Percentiles rank a stretch among this genome's conserved stretches.
Evolutionary conservation across 2,888 invertebrate species (phyloP).

Genomic region (Ophioninae sp.): DNA sequence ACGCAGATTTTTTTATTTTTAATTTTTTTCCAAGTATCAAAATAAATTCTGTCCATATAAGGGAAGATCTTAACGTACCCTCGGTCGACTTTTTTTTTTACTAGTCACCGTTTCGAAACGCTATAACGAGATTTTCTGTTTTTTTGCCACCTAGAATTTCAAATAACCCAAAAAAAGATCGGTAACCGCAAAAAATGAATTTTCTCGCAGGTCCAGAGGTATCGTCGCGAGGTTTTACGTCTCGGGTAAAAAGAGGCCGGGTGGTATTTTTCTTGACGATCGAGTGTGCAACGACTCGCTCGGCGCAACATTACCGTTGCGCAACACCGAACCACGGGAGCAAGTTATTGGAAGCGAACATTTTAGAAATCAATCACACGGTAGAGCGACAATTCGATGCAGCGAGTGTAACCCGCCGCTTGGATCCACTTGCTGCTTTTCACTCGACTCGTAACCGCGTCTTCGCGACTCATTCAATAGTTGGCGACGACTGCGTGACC

Average conservation of each 20-base stretch:
- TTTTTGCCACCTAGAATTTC: too few relatives aligned
- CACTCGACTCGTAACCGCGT: slow-evolving; percentile 23
- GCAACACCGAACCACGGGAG: not conserved
- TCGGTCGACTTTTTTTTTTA: too few relatives aligned
- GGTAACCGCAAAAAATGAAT: too few relatives aligned
- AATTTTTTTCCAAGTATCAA: too few relatives aligned
- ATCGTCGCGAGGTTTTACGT: not conserved
- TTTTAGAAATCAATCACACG: slow-evolving; percentile 20
- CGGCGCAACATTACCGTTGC: not conserved
- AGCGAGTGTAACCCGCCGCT: not conserved
- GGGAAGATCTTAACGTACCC: too few relatives aligned
- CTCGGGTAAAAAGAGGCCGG: not conserved
- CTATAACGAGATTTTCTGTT: too few relatives aligned
- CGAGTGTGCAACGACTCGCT: not conserved
- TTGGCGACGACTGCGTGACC: slow-evolving; percentile 35
- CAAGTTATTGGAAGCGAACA: not conserved
- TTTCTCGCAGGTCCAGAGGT: too few relatives aligned
- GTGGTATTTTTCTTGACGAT: not conserved
- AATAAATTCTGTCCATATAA: too few relatives aligned
- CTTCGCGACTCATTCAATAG: slow-evolving; percentile 33
- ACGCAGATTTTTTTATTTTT: too few relatives aligned
- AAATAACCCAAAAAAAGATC: too few relatives aligned
- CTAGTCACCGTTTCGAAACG: too few relatives aligned
- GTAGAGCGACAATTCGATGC: not conserved
- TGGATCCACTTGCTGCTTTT: not conserved